Evolutionary conservation across 1,140 invertebrate species (phyloP), one percentile per base, ranked within the genome.

Genomic region (Drosophila insularis): DNA sequence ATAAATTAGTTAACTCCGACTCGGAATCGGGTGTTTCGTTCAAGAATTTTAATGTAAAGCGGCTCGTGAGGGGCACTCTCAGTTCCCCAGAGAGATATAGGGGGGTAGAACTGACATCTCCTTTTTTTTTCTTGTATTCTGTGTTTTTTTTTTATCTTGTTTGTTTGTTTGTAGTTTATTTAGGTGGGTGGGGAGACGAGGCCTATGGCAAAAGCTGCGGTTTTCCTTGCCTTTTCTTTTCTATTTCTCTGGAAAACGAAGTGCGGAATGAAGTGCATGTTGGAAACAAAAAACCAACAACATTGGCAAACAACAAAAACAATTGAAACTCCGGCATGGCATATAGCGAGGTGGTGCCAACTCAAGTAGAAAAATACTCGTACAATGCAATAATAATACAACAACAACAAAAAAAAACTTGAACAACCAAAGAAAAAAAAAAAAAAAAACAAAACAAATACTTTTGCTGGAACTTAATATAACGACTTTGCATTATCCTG

Each of bases 1-100:
- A 89, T 89, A 89, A 89, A 89, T 89, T 89, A 89, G 85, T 89
- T 89, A 85, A 89, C 74, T 85, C 75, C 81, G 78, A 85, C 65
- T 82, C 50, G 69, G 31, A 63, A 68, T 74, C 80, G 68, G 69
- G 73, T 73, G 65, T 78, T 79, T 69, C 64, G 70, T 60, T 39
- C 53, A 80, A 85, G 85, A 89, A 85, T 85, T 84, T 85, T 84
- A 89, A 89, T 89, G 85, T 74, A 68, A 68, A 68, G 55, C 64
- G 70, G 35, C 78, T 17, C 43, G 17, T 50, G 19, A 54, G 70
- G 70, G 59, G 62, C 56, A 31, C 31, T 66, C 50, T 46, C 63
- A 64, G 69, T 62, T 75, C 61, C 65, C 64, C 39, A 35, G 19
- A 50, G 43, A 8, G 14, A 46, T 8, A 43, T 6, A 50, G 32